Evolutionary conservation across 2,113 vertebrate genomes (phyloP), one percentile per base, ranked within the genome.

Genomic region (Pavo muticus): DNA sequence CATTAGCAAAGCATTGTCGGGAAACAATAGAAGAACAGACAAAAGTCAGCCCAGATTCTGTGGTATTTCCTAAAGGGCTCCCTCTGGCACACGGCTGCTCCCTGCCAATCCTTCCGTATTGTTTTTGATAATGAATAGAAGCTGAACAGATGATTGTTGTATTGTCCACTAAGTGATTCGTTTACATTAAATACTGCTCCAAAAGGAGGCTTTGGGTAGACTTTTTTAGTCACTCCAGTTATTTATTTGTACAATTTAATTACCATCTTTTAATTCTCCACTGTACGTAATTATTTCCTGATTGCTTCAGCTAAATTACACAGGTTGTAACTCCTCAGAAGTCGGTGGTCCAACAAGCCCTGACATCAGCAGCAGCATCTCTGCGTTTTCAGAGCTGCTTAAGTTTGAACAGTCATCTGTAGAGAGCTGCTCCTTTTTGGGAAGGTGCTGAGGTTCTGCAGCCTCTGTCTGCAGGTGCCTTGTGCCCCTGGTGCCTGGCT

Each of bases 101-200:
- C 87, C 88, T 93, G 95, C 93, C 91, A 92, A 91, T 93, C 86
- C 91, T 91, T 68, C 83, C 64, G 91, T 91, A 96, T 97, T 97
- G 96, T 97, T 93, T 93, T 84, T 97, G 92, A 92, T 96, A 95
- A 97, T 96, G 88, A 97, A 89, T 84, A 96, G 94, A 95, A 93
- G 92, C 94, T 92, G 94, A 97, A 96, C 86, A 92, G 96, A 95
- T 96, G 95, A 96, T 96, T 94, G 92, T 91, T 93, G 91, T 60
- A 96, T 96, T 97, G 95, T 97, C 93, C 91, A 91, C 78, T 85
- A 96, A 96, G 94, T 95, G 95, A 92, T 97, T 95, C 84, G 95
- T 97, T 96, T 97, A 95, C 93, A 84, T 96, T 95, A 96, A 95
- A 95, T 68, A 95, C 44, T 67, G 56, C 79, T 94, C 92, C 86